These are phyloP conservation scores for Criorhina ranunculi DNA, from an alignment of 2,888 invertebrate genomes.

Conservation along the genomic window DNA sequence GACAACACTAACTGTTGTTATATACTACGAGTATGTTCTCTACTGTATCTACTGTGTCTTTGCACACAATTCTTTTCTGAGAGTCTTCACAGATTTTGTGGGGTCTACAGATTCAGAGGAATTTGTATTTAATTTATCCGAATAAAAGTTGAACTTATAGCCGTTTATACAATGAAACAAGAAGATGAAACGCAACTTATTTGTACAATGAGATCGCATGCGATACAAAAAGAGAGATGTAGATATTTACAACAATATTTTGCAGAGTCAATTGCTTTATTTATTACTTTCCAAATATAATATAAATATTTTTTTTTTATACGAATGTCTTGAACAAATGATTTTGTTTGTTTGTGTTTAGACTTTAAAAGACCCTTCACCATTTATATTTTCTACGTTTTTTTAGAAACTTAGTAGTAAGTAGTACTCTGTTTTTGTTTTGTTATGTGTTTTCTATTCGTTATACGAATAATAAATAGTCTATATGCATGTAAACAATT, in stretches of 20 bases:
- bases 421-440: no score
- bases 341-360: background rate
- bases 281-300: constrained; percentile 54
- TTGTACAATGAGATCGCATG: constrained; percentile 44
- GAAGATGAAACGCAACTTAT: constrained; percentile 30
- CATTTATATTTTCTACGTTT: constrained; percentile 22
- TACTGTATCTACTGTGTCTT: constrained; percentile 33
- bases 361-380: constrained; percentile 38
- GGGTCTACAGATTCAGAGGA: constrained; percentile 64
- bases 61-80: constrained; percentile 35
- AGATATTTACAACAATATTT: constrained; percentile 53
- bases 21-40: constrained; percentile 9
- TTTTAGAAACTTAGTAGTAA: constrained; percentile 34
- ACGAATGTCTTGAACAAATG: constrained; percentile 42
- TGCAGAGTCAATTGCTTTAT: constrained; percentile 21
- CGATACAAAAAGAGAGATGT: constrained; percentile 26
- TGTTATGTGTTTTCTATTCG: constrained; percentile 33
- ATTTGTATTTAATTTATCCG: background rate
- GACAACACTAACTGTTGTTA: constrained; percentile 13
- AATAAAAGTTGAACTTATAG: constrained; percentile 6
- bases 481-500: constrained; percentile 16
- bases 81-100: constrained; percentile 77
- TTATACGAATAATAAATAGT: constrained; percentile 60
- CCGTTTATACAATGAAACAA: constrained; percentile 13
- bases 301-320: constrained; percentile 57